Evolutionary conservation across 2,888 invertebrate species (phyloP).

Genomic region (Anoplius nigerrimus): DNA sequence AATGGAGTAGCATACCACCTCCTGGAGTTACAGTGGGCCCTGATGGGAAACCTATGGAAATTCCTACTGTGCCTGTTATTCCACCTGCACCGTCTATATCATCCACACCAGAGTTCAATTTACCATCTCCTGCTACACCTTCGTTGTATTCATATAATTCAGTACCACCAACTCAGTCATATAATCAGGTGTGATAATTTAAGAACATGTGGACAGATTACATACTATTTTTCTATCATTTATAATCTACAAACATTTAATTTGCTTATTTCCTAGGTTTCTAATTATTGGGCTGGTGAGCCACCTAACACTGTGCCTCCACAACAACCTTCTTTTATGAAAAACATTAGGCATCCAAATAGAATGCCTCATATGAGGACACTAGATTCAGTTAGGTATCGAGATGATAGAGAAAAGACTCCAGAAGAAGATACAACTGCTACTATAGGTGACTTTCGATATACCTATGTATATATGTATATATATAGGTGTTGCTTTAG

Average conservation of each 20-base stretch:
- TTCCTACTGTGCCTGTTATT: constrained; percentile 64
- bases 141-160: constrained; percentile 68
- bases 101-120: constrained; percentile 60
- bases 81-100: constrained; percentile 71
- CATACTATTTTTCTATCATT: too few species aligned
- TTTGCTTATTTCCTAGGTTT: constrained; percentile 46
- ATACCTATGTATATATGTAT: not conserved
- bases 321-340: constrained; percentile 68
- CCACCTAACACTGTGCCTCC: constrained; percentile 54
- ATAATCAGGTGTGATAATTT: constrained; percentile 63
- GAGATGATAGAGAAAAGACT: constrained; percentile 70
- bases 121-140: constrained; percentile 65
- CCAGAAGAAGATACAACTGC: constrained; percentile 71
- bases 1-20: constrained; percentile 71
- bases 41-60: constrained; percentile 68
- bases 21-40: constrained; percentile 68
- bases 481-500: not conserved
- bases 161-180: constrained; percentile 61
- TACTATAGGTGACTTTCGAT: constrained; percentile 62
- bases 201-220: constrained; percentile 15
- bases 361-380: constrained; percentile 64
- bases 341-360: constrained; percentile 65
- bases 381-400: constrained; percentile 61
- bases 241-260: not conserved
- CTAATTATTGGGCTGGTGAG: constrained; percentile 68